These are phyloP conservation scores for Limnephilus auricula DNA, from an alignment of 2,888 invertebrate genomes.

Conservation along the genomic window DNA sequence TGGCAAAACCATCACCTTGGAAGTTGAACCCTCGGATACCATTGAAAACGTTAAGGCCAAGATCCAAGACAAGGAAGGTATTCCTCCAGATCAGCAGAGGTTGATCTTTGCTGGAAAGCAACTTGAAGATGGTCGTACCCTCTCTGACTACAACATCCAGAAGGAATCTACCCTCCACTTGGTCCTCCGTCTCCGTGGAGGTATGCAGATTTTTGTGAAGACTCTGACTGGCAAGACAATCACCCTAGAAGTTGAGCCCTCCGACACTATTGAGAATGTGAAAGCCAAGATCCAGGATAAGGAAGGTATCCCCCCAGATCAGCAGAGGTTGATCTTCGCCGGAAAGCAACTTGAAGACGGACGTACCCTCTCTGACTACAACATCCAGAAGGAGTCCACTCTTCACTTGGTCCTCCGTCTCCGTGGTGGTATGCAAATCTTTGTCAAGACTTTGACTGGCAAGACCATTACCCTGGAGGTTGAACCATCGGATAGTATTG, in stretches of 20 bases:
- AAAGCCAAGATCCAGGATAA: slow-evolving; percentile 78
- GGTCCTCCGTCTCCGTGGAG: slow-evolving; percentile 78
- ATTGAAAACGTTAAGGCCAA: slow-evolving; percentile 79
- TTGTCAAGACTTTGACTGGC: neutral
- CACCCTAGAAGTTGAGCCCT: slow-evolving; percentile 78
- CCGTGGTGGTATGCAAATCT: slow-evolving; percentile 72
- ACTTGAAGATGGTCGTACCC: slow-evolving; percentile 77
- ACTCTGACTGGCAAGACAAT: slow-evolving; percentile 80
- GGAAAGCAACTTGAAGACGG: slow-evolving; percentile 84
- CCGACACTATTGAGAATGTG: slow-evolving; percentile 81
- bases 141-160: slow-evolving; percentile 80
- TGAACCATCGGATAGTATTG: neutral
- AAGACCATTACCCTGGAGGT: neutral
- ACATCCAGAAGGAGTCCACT: slow-evolving; percentile 81
- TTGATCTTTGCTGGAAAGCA: slow-evolving; percentile 79
- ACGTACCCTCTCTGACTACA: slow-evolving; percentile 81
- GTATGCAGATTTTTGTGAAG: slow-evolving; percentile 82
- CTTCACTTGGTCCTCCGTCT: slow-evolving; percentile 79
- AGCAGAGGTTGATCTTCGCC: slow-evolving; percentile 80
- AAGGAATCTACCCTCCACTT: slow-evolving; percentile 78
- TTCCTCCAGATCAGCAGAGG: slow-evolving; percentile 78
- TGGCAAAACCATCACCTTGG: slow-evolving; percentile 78
- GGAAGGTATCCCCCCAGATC: slow-evolving; percentile 78
- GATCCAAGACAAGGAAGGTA: slow-evolving; percentile 77
- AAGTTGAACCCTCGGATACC: slow-evolving; percentile 79